Evolutionary conservation across 2,113 vertebrate species (phyloP), one percentile per base, ranked within the genome.

Genomic region (Pyxicephalus adspersus): DNA sequence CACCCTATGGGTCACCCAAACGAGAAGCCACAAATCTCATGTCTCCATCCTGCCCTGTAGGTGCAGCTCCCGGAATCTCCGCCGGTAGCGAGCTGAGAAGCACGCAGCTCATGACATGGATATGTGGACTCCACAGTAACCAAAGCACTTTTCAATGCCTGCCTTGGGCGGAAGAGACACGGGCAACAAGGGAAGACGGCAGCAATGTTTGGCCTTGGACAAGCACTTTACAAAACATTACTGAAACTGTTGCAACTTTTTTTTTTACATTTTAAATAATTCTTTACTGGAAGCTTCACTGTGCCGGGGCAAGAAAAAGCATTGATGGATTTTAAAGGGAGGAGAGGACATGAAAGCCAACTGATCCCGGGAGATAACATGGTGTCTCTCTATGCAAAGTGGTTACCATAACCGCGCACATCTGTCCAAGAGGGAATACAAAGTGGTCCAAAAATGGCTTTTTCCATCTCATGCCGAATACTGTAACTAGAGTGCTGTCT

Each of bases 121-220:
- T 68, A 64, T 80, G 84, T 83, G 80, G 83, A 85, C 89, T 85
- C 86, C 88, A 87, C 88, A 89, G 90, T 90, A 92, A 92, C 94
- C 95, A 95, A 94, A 95, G 94, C 92, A 93, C 91, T 92, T 92
- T 91, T 70, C 85, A 50, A 90, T 85, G 87, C 87, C 89, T 86
- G 88, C 76, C 58, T 23, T 72, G 85, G 75, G 85, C 80, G 77
- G 87, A 84, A 74, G 17, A 83, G 17, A 4, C 0, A 25, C 22
- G 72, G 74, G 22, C 57, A 34, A 29, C 51, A 22, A 75, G 29
- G 52, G 71, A 0, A 23, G 68, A 15, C 18, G 84, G 80, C 52
- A 76, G 74, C 3, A 28, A n/a, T 76, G 65, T 75, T 76, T 7
- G 31, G 15, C 26, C 45, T 25, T 85, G 83, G 25, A 63, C 77